phyloP scores from a whole-genome alignment of 1,140 invertebrate genomes.

The Muscidifurax raptorellus region DNA sequence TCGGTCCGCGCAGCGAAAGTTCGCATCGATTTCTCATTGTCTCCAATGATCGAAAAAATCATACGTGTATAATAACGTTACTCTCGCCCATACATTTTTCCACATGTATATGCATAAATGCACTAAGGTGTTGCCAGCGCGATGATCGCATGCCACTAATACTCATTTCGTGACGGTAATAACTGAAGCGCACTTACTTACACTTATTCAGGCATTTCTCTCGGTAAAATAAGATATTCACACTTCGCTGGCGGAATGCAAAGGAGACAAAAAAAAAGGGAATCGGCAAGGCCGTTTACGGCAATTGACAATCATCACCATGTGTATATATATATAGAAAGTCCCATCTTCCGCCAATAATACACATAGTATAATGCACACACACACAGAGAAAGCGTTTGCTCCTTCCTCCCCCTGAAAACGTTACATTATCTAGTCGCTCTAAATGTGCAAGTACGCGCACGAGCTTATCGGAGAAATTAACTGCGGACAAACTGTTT shows the following conservation, averaged over 20 bases:
- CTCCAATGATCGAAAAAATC: not conserved
- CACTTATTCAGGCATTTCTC: no score
- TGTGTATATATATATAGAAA: conserved; percentile 4
- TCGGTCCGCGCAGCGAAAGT: not conserved
- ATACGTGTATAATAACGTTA: not conserved
- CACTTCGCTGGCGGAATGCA: no score
- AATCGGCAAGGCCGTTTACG: no score
- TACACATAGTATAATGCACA: not conserved
- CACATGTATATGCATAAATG: no score
- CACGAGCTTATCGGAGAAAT: conserved; percentile 55
- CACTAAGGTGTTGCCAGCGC: not conserved
- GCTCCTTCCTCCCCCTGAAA: not conserved
- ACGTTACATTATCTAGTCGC: not conserved
- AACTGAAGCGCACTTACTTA: not conserved
- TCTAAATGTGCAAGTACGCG: not conserved
- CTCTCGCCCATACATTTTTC: not conserved
- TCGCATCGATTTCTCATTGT: not conserved
- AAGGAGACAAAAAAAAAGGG: no score
- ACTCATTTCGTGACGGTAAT: not conserved
- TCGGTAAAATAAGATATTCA: no score
- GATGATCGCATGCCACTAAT: conserved; percentile 20
- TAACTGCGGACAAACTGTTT: conserved; percentile 59
- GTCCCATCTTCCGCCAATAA: conserved; percentile 12
- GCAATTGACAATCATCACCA: no score
- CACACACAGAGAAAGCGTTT: not conserved